Evolutionary conservation across 2,113 vertebrate genomes (phyloP).

Genomic region (Terrapene triunguis): DNA sequence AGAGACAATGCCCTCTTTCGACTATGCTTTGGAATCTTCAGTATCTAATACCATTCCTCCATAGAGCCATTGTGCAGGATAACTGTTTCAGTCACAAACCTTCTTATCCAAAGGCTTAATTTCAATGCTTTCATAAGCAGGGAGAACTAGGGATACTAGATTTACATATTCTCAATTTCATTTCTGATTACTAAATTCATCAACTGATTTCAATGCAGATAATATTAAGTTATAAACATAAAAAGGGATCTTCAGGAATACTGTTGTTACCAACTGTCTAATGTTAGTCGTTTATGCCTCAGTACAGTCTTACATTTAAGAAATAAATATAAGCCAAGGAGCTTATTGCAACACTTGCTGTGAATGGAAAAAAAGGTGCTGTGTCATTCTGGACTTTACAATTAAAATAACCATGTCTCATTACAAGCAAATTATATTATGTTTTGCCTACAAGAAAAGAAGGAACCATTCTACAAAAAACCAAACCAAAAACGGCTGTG

Average conservation of each 20-base stretch:
- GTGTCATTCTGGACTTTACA: neutral
- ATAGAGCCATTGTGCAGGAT: neutral
- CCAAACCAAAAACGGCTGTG: neutral
- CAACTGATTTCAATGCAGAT: conserved; percentile 60
- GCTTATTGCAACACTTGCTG: neutral
- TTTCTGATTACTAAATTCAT: conserved; percentile 71
- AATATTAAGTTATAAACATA: conserved; percentile 48
- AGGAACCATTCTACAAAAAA: neutral
- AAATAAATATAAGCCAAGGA: conserved; percentile 12
- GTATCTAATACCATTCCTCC: neutral
- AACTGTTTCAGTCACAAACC: conserved; percentile 39
- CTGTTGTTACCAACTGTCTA: conserved; percentile 42
- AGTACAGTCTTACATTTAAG: neutral
- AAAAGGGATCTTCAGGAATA: conserved; percentile 60
- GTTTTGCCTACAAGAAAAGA: neutral
- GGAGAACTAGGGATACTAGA: conserved; percentile 40
- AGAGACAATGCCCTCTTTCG: neutral
- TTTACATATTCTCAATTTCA: conserved; percentile 67
- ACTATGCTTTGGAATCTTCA: neutral
- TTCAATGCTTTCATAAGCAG: conserved; percentile 51
- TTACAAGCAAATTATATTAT: neutral
- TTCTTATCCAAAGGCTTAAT: conserved; percentile 45
- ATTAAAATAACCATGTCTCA: neutral
- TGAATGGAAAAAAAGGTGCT: neutral
- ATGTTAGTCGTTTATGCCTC: conserved; percentile 13